A percentile compares a stretch with the other conserved stretches of the same genome.
Conservation (phyloP, 92 coral and sea anemone species). For the Palythoa grandis region DNA sequence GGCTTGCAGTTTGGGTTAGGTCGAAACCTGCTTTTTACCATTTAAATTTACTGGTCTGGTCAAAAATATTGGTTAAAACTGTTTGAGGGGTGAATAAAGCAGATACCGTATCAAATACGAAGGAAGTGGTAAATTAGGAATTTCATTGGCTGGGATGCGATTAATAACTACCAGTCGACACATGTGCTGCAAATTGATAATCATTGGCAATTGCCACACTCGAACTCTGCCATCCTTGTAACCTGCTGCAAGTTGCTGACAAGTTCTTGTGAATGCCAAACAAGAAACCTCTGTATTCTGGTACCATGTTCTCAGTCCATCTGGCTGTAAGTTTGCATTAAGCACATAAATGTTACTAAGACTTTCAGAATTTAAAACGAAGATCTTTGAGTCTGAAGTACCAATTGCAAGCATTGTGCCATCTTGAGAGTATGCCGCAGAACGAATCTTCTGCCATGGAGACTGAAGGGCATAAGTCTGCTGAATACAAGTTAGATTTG, state of each 20-base stretch:
- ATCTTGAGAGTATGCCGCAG: conserved; percentile 85
- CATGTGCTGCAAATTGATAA: conserved; percentile 82
- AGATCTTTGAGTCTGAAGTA: conserved; percentile 86
- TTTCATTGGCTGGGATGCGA: conserved; percentile 79
- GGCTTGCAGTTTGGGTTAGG: neutral
- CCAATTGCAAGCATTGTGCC: conserved; percentile 86
- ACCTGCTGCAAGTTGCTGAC: conserved; percentile 91
- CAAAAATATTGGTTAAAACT: conserved; percentile 17
- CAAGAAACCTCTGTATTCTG: conserved; percentile 93
- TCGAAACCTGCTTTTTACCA: neutral
- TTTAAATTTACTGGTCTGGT: neutral
- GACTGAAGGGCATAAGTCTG: conserved; percentile 75
- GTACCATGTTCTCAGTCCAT: conserved; percentile 89
- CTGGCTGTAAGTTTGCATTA: conserved; percentile 90
- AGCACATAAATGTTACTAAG: conserved; percentile 71
- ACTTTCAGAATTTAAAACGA: conserved; percentile 81
- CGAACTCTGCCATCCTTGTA: conserved; percentile 89
- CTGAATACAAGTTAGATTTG: conserved; percentile 83
- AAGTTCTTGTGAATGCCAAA: conserved; percentile 88
- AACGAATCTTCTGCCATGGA: conserved; percentile 89
- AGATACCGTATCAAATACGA: conserved; percentile 80
- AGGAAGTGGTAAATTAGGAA: conserved; percentile 82
- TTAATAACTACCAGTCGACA: conserved; percentile 80
- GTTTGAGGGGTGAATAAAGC: conserved; percentile 84
- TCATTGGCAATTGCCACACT: conserved; percentile 83